phyloP scores from a whole-genome alignment of 2,888 invertebrate genomes.

The Dynastes hyllus region DNA sequence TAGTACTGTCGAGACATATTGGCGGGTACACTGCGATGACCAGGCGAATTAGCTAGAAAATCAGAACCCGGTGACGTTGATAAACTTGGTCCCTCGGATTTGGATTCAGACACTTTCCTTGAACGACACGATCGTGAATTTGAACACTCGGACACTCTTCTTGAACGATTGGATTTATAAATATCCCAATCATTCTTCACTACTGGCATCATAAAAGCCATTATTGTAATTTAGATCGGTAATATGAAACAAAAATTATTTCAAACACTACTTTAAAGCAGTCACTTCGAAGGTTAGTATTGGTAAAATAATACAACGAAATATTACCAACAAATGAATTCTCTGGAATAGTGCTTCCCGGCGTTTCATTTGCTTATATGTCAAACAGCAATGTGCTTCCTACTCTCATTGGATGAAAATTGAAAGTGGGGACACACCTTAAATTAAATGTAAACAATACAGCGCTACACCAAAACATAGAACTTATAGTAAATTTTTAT shows the following conservation, averaged over 20 bases:
- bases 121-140: slow-evolving; percentile 77
- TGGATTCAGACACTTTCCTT: slow-evolving; percentile 83
- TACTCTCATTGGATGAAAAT: slow-evolving; percentile 60
- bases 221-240: slow-evolving; percentile 64
- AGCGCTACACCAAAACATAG: slow-evolving; percentile 52
- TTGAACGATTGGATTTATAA: slow-evolving; percentile 87
- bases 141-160: slow-evolving; percentile 85
- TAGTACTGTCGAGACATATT: slow-evolving; percentile 77
- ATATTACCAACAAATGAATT: slow-evolving; percentile 25
- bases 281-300: not conserved
- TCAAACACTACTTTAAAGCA: slow-evolving; percentile 14
- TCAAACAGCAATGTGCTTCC: slow-evolving; percentile 59
- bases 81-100: slow-evolving; percentile 83
- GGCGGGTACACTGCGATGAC: slow-evolving; percentile 80
- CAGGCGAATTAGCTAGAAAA: slow-evolving; percentile 73
- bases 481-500: slow-evolving; percentile 13
- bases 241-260: not conserved
- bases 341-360: slow-evolving; percentile 49
- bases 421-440: slow-evolving; percentile 57
- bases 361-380: slow-evolving; percentile 59
- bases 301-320: not conserved
- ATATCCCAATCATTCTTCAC: slow-evolving; percentile 96
- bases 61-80: slow-evolving; percentile 79
- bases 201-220: slow-evolving; percentile 98
- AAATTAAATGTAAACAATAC: slow-evolving; percentile 54